Base-by-base conservation (phyloP, 2,113 vertebrate species). In the Tonatia bakeri region DNA sequence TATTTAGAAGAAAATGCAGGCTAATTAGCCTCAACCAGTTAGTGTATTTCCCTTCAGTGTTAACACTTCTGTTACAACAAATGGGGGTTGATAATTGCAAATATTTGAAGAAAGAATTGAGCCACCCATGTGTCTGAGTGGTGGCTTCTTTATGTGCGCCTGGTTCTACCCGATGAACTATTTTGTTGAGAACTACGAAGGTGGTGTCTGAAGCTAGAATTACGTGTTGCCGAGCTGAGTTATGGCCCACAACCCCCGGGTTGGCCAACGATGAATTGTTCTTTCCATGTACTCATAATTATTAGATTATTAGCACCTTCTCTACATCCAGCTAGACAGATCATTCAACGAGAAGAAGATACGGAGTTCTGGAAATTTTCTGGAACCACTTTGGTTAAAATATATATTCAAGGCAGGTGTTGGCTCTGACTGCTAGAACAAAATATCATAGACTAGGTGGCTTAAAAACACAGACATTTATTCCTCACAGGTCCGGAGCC, bases 1-100 rank as follows among this genome's bases (percentile, higher is more conserved):
- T 94, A 92, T 70, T 36, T 22, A 83, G 52, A 88, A 95, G 56
- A 97, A 95, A 94, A 87, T 38, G 6, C 12, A 80, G 80, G 24
- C 26, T 3, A 9, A 11, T 77, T 67, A 84, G 14, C 5, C 5
- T 40, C 0, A 80, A 31, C 4, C 70, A 76, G 20, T 87, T 19
- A 38, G 31, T 8, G 8, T 67, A 19, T 86, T 61, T 43, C 1
- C 0, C 40, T 7, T 75, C 76, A 94, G 76, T 72, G 0, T 43
- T 11, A 11, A 83, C 14, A 59, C 20, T 91, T 82, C 43, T 64
- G 12, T 76, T 76, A 56, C 7, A 59, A 45, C 56, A 47, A 19
- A 72, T 45, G 43, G 93, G 22, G 40, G 50, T 26, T 93, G 7
- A 79, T 31, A 47, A 56, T n/a, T 79, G 56, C 36, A 65, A 31